Evolutionary conservation across 2,888 invertebrate genomes (phyloP), one percentile per base, ranked within the genome.

Genomic region (Acrocera orbiculus): DNA sequence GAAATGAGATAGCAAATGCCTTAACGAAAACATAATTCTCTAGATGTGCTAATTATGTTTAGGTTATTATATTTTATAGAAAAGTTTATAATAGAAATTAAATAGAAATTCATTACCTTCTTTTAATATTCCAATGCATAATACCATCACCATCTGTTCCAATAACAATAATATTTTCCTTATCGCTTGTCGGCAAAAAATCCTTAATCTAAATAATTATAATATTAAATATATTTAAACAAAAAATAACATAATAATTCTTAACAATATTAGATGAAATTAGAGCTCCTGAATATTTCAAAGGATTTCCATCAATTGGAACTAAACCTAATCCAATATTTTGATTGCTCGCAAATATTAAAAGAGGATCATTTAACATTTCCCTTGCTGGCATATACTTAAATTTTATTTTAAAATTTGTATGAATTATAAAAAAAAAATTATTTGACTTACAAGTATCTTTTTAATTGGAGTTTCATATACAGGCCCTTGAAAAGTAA

Each of bases 261-360:
- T n/a, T n/a, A n/a, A n/a, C n/a, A n/a, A n/a, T n/a, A n/a, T n/a
- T n/a, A n/a, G n/a, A n/a, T n/a, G n/a, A n/a, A n/a, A n/a, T n/a
- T n/a, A n/a, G n/a, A n/a, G n/a, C 50, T 2, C 66, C 72, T 1
- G 67, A 59, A 42, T 67, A 68, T 46, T 67, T 70, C 61, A 71
- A 78, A 5, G 80, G 81, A 53, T 80, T 81, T 1, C 81, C 82
- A 49, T 78, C 76, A 1, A 76, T 54, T 1, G 80, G 78, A 47
- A 76, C 48, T 40, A 70, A 65, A 50, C 76, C 73, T 14, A 80
- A 51, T 1, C 81, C 81, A 6, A 81, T 65, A 43, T 73, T 65
- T 44, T 33, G 38, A 2, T 25, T 29, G 9, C 32, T 38, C 2
- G 32, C 27, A 4, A 38, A 9, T 22, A 38, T 23, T 8, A 37